Conservation (phyloP, 2,888 invertebrate species). For the Gymnoscelis rufifasciata region DNA sequence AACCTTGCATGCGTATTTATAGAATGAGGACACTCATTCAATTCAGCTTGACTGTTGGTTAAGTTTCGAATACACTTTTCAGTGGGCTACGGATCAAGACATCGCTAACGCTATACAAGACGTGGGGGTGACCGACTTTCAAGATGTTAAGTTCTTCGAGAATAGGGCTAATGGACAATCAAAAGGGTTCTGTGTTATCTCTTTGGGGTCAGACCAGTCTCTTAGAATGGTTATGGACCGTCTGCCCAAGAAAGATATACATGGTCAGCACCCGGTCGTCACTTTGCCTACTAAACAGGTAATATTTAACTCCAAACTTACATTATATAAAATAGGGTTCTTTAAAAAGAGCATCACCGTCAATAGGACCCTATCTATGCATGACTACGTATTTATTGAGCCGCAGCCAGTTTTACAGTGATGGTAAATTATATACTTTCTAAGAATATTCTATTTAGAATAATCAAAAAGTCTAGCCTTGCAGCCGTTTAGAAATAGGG, state of each 20-base stretch:
- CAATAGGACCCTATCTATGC: no score
- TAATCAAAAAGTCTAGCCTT: no score
- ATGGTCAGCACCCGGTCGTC: conserved; percentile 96
- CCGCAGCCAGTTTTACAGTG: no score
- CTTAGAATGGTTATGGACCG: conserved; percentile 94
- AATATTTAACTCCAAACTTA: conserved; percentile 20
- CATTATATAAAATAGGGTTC: no score
- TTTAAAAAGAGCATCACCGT: no score
- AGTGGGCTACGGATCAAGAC: conserved; percentile 99
- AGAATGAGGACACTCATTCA: conserved; percentile 26
- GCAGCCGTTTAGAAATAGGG: no score
- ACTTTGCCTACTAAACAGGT: conserved; percentile 97
- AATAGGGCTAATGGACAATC: conserved; percentile 99
- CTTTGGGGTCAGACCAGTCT: conserved; percentile 94
- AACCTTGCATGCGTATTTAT: conserved; percentile 27
- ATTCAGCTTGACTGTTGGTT: conserved; percentile 38
- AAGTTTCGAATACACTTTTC: conserved; percentile 68
- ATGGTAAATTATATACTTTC: no score
- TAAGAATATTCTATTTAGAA: no score
- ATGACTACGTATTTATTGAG: background rate
- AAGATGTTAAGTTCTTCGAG: conserved; percentile 99
- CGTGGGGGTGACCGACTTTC: conserved; percentile 94
- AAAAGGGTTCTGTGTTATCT: conserved; percentile 98
- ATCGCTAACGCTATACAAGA: conserved; percentile 93
- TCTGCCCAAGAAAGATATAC: conserved; percentile 95